Evolutionary conservation across 2,888 invertebrate genomes (phyloP).

Genomic region (Drosophila yooni): DNA sequence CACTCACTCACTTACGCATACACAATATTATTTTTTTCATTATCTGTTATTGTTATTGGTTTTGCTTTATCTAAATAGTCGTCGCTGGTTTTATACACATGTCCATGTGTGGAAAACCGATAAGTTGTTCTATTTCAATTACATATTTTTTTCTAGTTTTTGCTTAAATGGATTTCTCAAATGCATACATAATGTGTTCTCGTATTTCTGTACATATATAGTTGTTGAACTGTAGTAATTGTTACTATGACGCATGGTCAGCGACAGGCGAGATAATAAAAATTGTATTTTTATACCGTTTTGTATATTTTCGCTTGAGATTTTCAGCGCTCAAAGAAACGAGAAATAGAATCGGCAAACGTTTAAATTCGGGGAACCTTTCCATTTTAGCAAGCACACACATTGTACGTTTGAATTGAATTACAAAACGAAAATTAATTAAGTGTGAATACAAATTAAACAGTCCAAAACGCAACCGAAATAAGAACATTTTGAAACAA

Average conservation of each 20-base stretch:
- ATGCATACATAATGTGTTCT: constrained; percentile 23
- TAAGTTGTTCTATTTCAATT: constrained; percentile 56
- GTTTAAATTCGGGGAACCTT: constrained; percentile 32
- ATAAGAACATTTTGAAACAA: constrained; percentile 32
- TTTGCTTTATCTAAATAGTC: constrained; percentile 72
- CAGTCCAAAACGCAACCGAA: constrained; percentile 41
- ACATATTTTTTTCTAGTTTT: constrained; percentile 38
- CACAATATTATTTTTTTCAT: constrained; percentile 31
- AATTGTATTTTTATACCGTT: constrained; percentile 57
- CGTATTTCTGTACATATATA: constrained; percentile 30
- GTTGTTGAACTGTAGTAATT: constrained; percentile 33
- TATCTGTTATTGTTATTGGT: constrained; percentile 64
- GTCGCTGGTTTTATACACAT: constrained; percentile 64
- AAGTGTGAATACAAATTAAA: constrained; percentile 66
- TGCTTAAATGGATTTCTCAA: constrained; percentile 41
- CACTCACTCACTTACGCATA: constrained; percentile 6
- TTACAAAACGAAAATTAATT: constrained; percentile 66
- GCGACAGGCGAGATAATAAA: constrained; percentile 63
- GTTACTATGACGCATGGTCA: constrained; percentile 54
- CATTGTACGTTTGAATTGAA: constrained; percentile 39
- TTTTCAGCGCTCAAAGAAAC: constrained; percentile 18
- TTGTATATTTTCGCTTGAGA: constrained; percentile 37
- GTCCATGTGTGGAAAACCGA: constrained; percentile 37
- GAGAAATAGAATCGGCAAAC: constrained; percentile 9
- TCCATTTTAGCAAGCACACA: constrained; percentile 24